phyloP scores from a whole-genome alignment of 2,113 vertebrate genomes.

The Camelus dromedarius region DNA sequence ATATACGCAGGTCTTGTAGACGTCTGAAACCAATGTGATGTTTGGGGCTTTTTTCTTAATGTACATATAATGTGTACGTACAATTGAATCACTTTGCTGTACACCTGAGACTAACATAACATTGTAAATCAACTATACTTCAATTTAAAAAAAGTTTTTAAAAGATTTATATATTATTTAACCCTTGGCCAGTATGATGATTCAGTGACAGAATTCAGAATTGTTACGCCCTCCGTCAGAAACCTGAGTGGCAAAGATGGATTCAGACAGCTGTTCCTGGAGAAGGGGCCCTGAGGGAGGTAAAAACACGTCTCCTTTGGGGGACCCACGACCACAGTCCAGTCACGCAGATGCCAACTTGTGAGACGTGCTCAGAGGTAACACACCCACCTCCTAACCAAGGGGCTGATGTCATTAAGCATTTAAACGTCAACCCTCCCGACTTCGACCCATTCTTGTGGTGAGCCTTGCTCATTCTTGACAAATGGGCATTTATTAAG shows the following conservation, averaged over 20 bases:
- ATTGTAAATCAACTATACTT: too few relatives aligned
- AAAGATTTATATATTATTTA: not conserved
- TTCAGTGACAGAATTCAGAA: not conserved
- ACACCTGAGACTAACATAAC: too few relatives aligned
- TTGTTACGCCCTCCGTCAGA: not conserved
- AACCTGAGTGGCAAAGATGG: not conserved
- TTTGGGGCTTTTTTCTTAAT: not conserved
- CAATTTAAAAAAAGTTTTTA: not conserved
- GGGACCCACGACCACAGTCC: not conserved
- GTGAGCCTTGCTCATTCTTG: too few relatives aligned
- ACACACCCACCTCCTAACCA: not conserved
- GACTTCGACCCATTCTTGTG: not conserved
- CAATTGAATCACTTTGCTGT: too few relatives aligned
- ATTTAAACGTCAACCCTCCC: not conserved
- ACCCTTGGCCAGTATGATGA: not conserved
- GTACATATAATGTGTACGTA: too few relatives aligned
- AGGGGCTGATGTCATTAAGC: not conserved
- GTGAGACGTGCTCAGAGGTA: not conserved
- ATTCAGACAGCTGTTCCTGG: not conserved
- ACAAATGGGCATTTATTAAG: not conserved
- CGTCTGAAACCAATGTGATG: not conserved
- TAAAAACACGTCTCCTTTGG: not conserved
- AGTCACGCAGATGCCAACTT: not conserved
- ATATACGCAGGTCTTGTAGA: not conserved
- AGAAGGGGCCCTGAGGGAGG: not conserved